Evolutionary conservation across 1,140 invertebrate species (phyloP), one percentile per base, ranked within the genome.

Genomic region (Schlechtendalia chinensis): DNA sequence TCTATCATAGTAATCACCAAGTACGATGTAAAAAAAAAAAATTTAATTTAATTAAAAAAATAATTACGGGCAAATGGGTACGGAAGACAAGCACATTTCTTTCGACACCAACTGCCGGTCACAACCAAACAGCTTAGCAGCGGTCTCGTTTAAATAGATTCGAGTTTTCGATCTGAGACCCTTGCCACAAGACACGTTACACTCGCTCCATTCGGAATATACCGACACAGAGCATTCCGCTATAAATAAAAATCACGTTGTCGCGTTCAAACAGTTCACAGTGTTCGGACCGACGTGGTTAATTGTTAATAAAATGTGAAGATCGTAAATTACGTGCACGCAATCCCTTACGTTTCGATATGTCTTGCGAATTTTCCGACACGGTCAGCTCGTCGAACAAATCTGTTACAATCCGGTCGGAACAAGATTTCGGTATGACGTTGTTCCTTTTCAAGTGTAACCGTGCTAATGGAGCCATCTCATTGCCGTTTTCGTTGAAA

Each of bases 111-210:
- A 87, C 85, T 96, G 94, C 53, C 93, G 88, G 83, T 91, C 91
- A 86, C 95, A 97, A 79, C 90, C 86, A n/a, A 74, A 75, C 5
- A 50, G 45, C 22, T 81, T 65, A 16, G 83, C 83, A 10, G 47
- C 39, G 0, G 39, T 67, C 3, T 69, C 53, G 10, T 32, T 84
- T 85, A 82, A 94, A 89, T 91, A 94, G 94, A 82, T 92, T 89
- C 84, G 56, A n/a, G 39, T 82, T 45, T 82, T 63, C 16, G 81
- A 67, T 45, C 81, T 82, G 61, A 95, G 87, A 4, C 95, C 95
- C 88, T 96, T 96, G 19, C 95, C 95, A 85, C 95, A 96, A 19
- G 89, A 90, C 58, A 94, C 94, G 1, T 94, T 95, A 86, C 95
- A 96, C 1, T 88, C 86, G 24, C 90, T 91, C 93, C 93, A 96